These are phyloP conservation scores for Cerceris ruficornis DNA, from an alignment of 2,888 invertebrate species.

Conservation along the genomic window DNA sequence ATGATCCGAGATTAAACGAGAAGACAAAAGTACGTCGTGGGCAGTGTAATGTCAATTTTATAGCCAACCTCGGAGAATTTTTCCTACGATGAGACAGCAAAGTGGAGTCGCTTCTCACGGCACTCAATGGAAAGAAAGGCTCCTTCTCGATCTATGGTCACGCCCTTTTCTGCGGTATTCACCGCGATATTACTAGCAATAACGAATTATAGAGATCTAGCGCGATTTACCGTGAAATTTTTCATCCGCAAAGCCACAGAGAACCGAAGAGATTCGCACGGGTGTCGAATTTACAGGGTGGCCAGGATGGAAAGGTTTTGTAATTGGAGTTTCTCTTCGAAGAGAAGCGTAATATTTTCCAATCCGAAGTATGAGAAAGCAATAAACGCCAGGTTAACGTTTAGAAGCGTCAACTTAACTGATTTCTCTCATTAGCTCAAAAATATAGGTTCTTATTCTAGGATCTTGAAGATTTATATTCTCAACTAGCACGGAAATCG, in stretches of 20 bases:
- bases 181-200: conserved; percentile 41
- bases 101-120: conserved; percentile 75
- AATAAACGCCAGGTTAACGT: too few species aligned
- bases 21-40: background rate
- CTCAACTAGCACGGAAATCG: too few species aligned
- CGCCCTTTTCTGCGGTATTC: conserved; percentile 53
- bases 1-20: background rate
- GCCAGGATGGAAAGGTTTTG: too few species aligned
- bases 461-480: too few species aligned
- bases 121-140: conserved; percentile 43
- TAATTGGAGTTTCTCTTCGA: too few species aligned
- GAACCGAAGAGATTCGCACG: conserved; percentile 15
- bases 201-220: conserved; percentile 35
- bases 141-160: conserved; percentile 52
- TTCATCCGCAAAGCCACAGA: conserved; percentile 14
- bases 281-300: background rate
- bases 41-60: conserved; percentile 14
- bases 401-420: too few species aligned
- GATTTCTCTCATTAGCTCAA: too few species aligned
- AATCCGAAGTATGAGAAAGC: too few species aligned
- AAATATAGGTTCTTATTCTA: too few species aligned
- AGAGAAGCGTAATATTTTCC: too few species aligned
- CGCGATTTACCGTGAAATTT: conserved; percentile 35
- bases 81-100: conserved; percentile 81
- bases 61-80: conserved; percentile 72